Evolutionary conservation across 2,797 vertebrate genomes (phyloP).

Genomic region (Sebastes iracundus): DNA sequence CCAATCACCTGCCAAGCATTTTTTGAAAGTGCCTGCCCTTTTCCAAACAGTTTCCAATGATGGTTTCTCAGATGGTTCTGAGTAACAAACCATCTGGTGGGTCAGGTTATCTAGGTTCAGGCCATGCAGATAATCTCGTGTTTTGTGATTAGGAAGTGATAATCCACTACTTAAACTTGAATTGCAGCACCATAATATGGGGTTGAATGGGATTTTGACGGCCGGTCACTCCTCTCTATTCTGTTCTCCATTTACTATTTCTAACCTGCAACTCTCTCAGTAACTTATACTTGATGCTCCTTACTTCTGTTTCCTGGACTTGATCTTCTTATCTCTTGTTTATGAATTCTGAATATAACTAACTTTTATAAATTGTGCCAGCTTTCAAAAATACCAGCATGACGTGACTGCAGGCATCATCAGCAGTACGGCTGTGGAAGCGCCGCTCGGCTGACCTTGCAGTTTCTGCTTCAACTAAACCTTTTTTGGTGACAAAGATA

Average conservation of each 20-base stretch:
- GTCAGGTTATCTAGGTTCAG: too few relatives aligned
- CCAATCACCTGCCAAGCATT: too few relatives aligned
- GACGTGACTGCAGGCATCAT: slow-evolving; percentile 8
- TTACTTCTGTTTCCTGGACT: background rate
- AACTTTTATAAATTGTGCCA: background rate
- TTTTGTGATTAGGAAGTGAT: background rate
- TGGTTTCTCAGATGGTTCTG: too few relatives aligned
- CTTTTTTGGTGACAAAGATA: slow-evolving; percentile 22
- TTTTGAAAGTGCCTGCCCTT: too few relatives aligned
- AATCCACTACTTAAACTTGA: background rate
- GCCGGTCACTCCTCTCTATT: background rate
- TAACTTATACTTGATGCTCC: background rate
- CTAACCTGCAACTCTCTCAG: background rate
- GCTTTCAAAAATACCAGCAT: slow-evolving; percentile 15
- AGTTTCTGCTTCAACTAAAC: slow-evolving; percentile 13
- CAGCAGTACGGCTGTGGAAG: background rate
- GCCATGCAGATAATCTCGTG: too few relatives aligned
- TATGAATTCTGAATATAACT: background rate
- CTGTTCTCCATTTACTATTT: background rate
- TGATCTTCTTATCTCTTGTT: slow-evolving; percentile 4
- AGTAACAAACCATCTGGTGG: too few relatives aligned
- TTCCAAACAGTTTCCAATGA: too few relatives aligned
- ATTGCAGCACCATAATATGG: background rate
- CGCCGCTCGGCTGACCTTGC: slow-evolving; percentile 14
- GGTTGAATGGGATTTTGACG: background rate